phyloP scores from a whole-genome alignment of 2,113 vertebrate species.

The Piprites chloris region DNA sequence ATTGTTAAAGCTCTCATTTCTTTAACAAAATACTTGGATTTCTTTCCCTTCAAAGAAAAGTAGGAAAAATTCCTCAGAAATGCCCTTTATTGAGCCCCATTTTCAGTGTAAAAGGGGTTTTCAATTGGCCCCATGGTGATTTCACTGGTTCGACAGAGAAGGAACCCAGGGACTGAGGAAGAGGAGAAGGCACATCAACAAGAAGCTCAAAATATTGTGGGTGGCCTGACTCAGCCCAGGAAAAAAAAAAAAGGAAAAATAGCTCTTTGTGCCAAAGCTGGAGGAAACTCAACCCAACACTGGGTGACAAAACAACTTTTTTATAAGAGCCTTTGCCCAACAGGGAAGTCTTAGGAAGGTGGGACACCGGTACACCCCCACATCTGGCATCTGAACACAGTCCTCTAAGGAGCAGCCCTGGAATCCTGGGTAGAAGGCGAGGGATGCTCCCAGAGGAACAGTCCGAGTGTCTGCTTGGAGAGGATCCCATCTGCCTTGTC shows the following conservation, averaged over 20 bases:
- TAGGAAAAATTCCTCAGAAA: not conserved
- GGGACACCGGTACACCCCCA: not conserved
- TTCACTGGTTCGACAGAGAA: not conserved
- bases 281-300: not conserved
- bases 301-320: not conserved
- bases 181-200: not conserved
- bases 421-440: not conserved
- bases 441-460: accelerated
- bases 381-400: not conserved
- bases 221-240: not conserved
- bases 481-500: accelerated
- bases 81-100: accelerated
- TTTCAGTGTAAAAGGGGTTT: not conserved
- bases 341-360: not conserved
- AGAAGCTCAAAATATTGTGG: not conserved
- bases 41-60: not conserved
- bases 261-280: not conserved
- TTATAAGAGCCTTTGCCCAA: not conserved
- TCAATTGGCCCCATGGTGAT: accelerated
- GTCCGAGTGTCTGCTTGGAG: not conserved
- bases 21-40: not conserved
- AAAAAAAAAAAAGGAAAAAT: not conserved
- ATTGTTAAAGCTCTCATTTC: not conserved
- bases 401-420: accelerated
- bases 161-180: not conserved